Base-by-base conservation (phyloP, 2,888 invertebrate genomes). In the Archips crataeganus region DNA sequence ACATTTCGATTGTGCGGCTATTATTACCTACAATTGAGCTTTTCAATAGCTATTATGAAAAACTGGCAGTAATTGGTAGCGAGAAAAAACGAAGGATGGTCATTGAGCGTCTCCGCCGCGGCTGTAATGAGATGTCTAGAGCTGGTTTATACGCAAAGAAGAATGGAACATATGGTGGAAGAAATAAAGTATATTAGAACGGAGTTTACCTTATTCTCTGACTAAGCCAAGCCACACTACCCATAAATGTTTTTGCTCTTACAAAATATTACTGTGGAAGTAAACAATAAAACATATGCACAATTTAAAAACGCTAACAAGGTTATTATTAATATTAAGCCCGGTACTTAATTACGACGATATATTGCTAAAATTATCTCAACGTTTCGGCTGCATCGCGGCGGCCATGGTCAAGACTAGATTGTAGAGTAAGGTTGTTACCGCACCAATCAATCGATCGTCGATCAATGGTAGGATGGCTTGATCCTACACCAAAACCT, bases 41-140 rank as follows among this genome's bases (percentile, higher is more conserved):
- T 86, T 88, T 87, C 86, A 91, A 90, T 89, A 81, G 87, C 84
- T 81, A 85, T 85, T 68, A 70, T 65, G 87, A 89, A 87, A 87
- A 90, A 90, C 88, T 87, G 88, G 83, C 86, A 85, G 87, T 90
- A 91, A 91, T 90, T 92, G 88, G 87, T 85, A 80, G 85, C 82
- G 84, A 83, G 83, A 85, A 90, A 90, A 91, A 90, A 89, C 82
- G 84, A 86, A 85, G 83, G 87, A 79, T 82, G 82, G 80, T 86
- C 86, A 87, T 87, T 86, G 87, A 86, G 81, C 77, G 76, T 79
- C 82, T 80, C 81, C 77, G 77, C 80, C 78, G 78, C 78, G 57
- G 32, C 32, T 32, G 32, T 57, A 57, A 57, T 57, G 57, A 32
- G 57, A 57, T 11, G 32, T 32, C 32, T 54, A 57, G 23, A 54